phyloP scores from a whole-genome alignment of 2,888 invertebrate species.

The Branchellion lobata region DNA sequence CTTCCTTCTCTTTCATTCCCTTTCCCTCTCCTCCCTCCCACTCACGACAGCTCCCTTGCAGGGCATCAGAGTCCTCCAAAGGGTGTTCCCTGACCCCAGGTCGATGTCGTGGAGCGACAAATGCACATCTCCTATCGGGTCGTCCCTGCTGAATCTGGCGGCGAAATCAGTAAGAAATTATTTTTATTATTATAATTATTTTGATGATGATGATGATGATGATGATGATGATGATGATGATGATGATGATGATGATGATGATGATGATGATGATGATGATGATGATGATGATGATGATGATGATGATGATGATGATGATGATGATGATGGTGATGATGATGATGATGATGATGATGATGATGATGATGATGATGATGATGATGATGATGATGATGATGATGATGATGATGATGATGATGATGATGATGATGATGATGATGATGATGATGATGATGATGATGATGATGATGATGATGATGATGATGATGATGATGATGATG shows the following conservation, averaged over 20 bases:
- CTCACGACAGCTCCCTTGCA: constrained; percentile 61
- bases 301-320: constrained; percentile 50
- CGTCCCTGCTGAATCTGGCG: constrained; percentile 52
- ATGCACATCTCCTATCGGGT: constrained; percentile 53
- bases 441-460: constrained; percentile 40
- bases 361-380: constrained; percentile 41
- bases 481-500: constrained; percentile 45
- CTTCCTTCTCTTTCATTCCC: too few species aligned
- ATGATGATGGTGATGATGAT: constrained; percentile 43
- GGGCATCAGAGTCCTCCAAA: constrained; percentile 60
- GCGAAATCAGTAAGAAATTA: too few species aligned
- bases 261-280: constrained; percentile 37
- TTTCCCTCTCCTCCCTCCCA: too few species aligned
- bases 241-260: constrained; percentile 39
- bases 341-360: constrained; percentile 44
- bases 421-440: constrained; percentile 38
- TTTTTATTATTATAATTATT: background rate
- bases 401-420: constrained; percentile 44
- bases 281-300: constrained; percentile 49
- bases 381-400: constrained; percentile 45
- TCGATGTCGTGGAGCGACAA: constrained; percentile 55
- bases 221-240: background rate
- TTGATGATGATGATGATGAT: too few species aligned
- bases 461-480: constrained; percentile 35
- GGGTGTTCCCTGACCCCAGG: constrained; percentile 56